These are phyloP conservation scores for Perognathus longimembris DNA, from an alignment of 2,113 vertebrate species.

Conservation along the genomic window DNA sequence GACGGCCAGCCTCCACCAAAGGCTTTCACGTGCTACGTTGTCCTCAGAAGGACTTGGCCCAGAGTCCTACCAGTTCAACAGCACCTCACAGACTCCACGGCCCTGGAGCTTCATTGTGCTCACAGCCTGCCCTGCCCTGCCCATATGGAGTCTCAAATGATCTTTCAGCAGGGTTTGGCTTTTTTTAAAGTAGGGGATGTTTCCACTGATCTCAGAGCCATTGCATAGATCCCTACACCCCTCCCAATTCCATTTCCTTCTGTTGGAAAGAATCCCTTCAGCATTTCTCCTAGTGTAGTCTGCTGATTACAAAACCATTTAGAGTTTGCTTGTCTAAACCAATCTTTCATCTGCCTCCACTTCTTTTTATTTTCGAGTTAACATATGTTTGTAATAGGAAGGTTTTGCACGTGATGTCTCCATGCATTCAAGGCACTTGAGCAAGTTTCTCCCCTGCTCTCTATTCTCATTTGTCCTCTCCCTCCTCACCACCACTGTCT, in stretches of 20 bases:
- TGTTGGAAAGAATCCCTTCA: background rate
- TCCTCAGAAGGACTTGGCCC: background rate
- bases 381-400: no score
- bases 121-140: accelerated
- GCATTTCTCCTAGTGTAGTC: no score
- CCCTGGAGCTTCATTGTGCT: accelerated
- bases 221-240: accelerated
- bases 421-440: no score
- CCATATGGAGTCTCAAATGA: no score
- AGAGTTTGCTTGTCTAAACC: background rate
- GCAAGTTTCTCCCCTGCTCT: no score
- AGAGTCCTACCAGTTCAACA: background rate
- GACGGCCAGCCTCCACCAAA: no score
- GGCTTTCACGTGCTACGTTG: background rate
- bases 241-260: background rate
- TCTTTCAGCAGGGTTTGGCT: no score
- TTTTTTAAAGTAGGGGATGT: no score
- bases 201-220: accelerated
- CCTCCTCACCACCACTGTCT: no score
- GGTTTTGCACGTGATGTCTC: no score
- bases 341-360: background rate
- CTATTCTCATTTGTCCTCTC: no score
- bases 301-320: background rate
- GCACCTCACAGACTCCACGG: no score
- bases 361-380: background rate